A percentile compares a stretch with the other conserved stretches of the same genome.
Evolutionary conservation across 2,113 vertebrate species (phyloP).

Genomic region (Indicator indicator): DNA sequence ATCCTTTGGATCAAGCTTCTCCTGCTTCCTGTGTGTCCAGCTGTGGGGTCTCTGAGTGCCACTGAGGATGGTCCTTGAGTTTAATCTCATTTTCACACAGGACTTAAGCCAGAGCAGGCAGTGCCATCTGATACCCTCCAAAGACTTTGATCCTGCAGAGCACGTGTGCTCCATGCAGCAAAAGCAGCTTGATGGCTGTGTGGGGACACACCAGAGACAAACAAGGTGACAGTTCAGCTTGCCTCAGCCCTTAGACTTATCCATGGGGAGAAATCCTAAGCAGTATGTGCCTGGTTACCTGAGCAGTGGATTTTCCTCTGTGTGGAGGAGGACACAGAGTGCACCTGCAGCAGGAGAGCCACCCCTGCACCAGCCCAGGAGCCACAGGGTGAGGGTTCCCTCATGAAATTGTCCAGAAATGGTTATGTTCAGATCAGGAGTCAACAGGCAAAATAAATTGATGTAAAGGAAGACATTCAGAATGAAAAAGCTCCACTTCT

Average conservation of each 20-base stretch:
- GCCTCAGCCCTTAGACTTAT: not conserved
- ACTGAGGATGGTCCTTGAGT: not conserved
- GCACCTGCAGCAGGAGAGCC: not conserved
- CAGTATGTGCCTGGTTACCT: not conserved
- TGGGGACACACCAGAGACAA: not conserved
- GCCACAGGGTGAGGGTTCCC: not conserved
- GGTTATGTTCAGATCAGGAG: not conserved
- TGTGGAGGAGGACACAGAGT: not conserved
- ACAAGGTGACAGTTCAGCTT: not conserved
- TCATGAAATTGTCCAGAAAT: not conserved
- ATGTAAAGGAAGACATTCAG: not conserved
- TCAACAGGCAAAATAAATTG: not conserved
- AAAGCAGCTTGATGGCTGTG: not conserved
- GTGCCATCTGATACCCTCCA: not conserved
- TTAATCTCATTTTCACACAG: conserved; percentile 9
- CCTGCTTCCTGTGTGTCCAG: not conserved
- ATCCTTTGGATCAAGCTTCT: not conserved
- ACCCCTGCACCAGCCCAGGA: not conserved
- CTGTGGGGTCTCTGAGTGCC: not conserved
- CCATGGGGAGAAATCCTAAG: not conserved
- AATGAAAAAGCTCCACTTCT: not conserved
- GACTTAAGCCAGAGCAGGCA: not conserved
- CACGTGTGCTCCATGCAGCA: not conserved
- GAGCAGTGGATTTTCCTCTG: not conserved
- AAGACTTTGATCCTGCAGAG: not conserved